Evolutionary conservation across 2,113 vertebrate genomes (phyloP).

Genomic region (Esox niger): DNA sequence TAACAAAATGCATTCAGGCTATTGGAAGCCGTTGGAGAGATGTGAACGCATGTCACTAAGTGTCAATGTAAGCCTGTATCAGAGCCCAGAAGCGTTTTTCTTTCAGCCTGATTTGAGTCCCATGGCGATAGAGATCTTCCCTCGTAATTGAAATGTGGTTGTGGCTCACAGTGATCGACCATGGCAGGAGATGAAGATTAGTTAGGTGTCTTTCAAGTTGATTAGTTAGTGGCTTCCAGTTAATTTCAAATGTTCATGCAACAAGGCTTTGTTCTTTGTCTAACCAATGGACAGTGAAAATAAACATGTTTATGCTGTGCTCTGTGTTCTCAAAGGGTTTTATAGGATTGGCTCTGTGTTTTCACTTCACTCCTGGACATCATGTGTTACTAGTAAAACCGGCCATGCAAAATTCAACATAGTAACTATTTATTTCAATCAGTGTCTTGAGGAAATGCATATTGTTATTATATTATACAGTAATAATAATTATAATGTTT

Average conservation of each 20-base stretch:
- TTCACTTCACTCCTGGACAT: too few species aligned
- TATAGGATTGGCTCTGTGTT: too few species aligned
- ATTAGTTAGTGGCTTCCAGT: neutral
- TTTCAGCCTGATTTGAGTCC: constrained; percentile 45
- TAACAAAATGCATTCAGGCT: constrained; percentile 45
- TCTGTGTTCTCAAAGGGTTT: too few species aligned
- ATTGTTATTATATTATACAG: too few species aligned
- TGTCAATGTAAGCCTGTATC: constrained; percentile 59
- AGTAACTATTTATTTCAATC: too few species aligned
- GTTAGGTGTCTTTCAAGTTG: neutral
- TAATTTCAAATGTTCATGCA: constrained; percentile 6
- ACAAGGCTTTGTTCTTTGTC: neutral
- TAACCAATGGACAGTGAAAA: neutral
- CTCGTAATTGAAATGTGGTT: constrained; percentile 70
- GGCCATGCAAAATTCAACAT: too few species aligned
- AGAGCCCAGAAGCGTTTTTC: constrained; percentile 41
- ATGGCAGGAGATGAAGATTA: constrained; percentile 44
- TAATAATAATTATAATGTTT: too few species aligned
- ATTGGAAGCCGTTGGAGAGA: constrained; percentile 48
- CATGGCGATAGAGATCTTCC: constrained; percentile 56
- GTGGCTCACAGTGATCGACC: constrained; percentile 48
- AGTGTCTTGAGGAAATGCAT: too few species aligned
- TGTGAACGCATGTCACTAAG: constrained; percentile 57
- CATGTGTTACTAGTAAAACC: too few species aligned
- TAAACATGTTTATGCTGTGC: too few species aligned